Percentiles rank a stretch among this genome's conserved stretches.
These are phyloP conservation scores for Pristionchus exspectatus DNA, from an alignment of 2,888 invertebrate species.

Conservation along the genomic window DNA sequence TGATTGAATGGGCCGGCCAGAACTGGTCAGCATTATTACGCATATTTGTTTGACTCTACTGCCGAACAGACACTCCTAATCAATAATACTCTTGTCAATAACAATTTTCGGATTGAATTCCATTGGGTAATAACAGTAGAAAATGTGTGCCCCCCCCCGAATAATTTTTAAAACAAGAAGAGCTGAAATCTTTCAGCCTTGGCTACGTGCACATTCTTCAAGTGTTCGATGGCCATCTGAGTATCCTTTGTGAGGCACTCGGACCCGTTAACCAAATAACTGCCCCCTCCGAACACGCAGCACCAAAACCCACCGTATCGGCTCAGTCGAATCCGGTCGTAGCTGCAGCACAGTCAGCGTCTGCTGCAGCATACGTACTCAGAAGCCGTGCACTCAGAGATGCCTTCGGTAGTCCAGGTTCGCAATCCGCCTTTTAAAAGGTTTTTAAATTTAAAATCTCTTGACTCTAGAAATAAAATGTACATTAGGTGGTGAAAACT, in stretches of 20 bases:
- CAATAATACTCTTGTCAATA: not conserved
- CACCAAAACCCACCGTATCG: not conserved
- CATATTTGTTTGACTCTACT: not conserved
- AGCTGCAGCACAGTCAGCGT: not conserved
- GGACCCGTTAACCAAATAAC: not conserved
- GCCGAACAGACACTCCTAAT: no score
- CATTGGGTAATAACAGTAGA: no score
- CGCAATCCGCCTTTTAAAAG: not conserved
- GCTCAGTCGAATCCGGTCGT: not conserved
- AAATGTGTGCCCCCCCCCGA: no score
- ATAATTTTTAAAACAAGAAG: no score
- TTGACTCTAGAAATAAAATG: not conserved
- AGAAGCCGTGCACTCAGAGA: slow-evolving; percentile 48
- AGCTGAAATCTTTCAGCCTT: slow-evolving; percentile 58
- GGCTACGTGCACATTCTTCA: slow-evolving; percentile 71
- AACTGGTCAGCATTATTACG: slow-evolving; percentile 66
- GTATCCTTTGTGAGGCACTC: slow-evolving; percentile 51
- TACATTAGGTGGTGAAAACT: not conserved
- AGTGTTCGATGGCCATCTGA: slow-evolving; percentile 67
- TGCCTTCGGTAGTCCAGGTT: slow-evolving; percentile 52
- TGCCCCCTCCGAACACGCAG: not conserved
- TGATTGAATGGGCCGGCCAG: slow-evolving; percentile 71
- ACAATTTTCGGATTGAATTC: not conserved
- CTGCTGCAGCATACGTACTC: not conserved
- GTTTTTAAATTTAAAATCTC: not conserved